Evolutionary conservation across 1,140 invertebrate genomes (phyloP).

Genomic region (Cydia amplana): DNA sequence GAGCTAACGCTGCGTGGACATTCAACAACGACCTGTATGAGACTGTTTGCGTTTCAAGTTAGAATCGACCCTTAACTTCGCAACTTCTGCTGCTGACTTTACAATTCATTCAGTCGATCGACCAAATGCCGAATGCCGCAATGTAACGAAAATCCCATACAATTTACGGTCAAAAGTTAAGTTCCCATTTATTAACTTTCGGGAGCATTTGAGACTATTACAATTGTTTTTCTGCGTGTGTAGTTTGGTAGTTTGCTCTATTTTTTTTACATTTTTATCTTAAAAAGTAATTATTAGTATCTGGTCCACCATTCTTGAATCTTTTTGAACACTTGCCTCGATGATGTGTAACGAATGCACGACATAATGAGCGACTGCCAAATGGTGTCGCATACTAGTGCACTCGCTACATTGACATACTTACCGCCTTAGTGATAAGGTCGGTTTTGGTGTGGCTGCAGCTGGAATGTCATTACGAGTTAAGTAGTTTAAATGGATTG

Average conservation of each 20-base stretch:
- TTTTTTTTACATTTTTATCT: too few species aligned
- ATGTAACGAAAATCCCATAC: too few species aligned
- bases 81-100: too few species aligned
- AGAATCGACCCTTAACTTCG: too few species aligned
- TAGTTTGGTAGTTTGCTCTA: too few species aligned
- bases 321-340: background rate
- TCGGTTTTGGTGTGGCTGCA: background rate
- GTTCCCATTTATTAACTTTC: too few species aligned
- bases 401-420: background rate
- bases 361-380: background rate
- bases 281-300: background rate
- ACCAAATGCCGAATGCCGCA: too few species aligned
- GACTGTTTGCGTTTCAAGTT: background rate
- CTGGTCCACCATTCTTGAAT: background rate
- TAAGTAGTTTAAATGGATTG: background rate
- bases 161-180: too few species aligned
- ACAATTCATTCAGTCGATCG: too few species aligned
- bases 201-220: too few species aligned
- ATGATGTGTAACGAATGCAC: background rate
- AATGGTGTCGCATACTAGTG: background rate
- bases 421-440: background rate
- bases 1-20: background rate
- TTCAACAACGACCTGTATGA: background rate
- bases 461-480: constrained; percentile 1
- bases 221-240: too few species aligned